Base-by-base conservation (phyloP, 2,797 vertebrate genomes). In the Eidolon dupreanum region DNA sequence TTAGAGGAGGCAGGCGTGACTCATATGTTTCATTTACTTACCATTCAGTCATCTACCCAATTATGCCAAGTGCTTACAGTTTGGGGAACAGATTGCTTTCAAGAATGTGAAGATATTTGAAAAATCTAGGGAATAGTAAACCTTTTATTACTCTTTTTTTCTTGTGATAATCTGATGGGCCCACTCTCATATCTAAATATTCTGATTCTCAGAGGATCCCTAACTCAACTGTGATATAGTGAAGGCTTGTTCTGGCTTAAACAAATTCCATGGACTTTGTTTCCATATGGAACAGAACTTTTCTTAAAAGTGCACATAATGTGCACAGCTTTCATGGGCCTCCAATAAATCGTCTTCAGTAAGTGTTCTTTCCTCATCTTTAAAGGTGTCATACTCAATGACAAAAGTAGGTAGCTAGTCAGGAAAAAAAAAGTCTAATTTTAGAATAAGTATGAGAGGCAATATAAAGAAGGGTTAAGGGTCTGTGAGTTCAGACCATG, bases 41-140 rank as follows among this genome's bases (percentile, higher is more conserved):
- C 55, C 53, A 59, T 49, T 94, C 11, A 15, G 15, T 59, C 65
- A 26, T 49, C 36, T 43, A 38, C n/a, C 63, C 63, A 66, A 49
- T 20, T 0, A 5, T 51, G 63, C 89, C 83, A 85, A 93, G 68
- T 51, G 43, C 75, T 92, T 75, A 88, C 2, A 73, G 75, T 88
- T 92, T 87, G 84, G 71, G 66, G 88, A 95, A 96, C 6, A 88
- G 61, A 94, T 6, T 88, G 33, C 63, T 92, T 94, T 74, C 63
- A 88, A 95, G 90, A 24, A 94, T 66, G n/a, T 86, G 41, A 90
- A 90, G 53, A 53, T 86, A 86, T 78, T 1, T 90, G 78, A 87
- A 90, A 97, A 95, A 86, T 88, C 77, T 79, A 74, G 51, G 46
- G 41, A 90, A 55, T 24, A 68, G n/a, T 81, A 92, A 83, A 77